These are phyloP conservation scores for Periparus ater DNA, from an alignment of 2,797 vertebrate species.

Conservation along the genomic window DNA sequence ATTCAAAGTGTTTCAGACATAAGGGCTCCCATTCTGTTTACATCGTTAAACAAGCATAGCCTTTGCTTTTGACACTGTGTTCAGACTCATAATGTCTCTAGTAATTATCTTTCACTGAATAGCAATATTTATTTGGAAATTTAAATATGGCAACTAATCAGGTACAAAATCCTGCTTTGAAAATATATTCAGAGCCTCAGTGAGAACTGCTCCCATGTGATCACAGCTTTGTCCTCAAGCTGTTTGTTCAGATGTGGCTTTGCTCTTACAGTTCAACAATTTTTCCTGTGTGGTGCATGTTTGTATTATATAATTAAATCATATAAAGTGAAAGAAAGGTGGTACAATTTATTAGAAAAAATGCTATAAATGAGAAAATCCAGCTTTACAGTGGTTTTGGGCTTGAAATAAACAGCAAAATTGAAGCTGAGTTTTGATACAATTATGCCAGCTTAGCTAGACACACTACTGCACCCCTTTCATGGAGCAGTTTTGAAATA, in stretches of 20 bases:
- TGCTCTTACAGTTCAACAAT: neutral
- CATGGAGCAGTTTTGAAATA: neutral
- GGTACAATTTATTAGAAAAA: neutral
- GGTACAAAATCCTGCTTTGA: constrained; percentile 4
- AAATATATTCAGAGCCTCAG: neutral
- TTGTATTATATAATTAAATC: neutral
- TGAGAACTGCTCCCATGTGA: neutral
- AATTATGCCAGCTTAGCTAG: neutral
- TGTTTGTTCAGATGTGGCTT: neutral
- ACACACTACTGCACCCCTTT: neutral
- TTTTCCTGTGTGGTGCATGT: neutral
- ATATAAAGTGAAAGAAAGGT: neutral
- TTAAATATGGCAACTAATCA: neutral
- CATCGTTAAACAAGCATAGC: neutral
- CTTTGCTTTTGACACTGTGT: constrained; percentile 24
- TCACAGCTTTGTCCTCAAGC: neutral
- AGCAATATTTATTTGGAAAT: constrained; percentile 48
- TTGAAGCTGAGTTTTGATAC: neutral
- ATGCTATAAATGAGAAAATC: neutral
- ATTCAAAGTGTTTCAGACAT: neutral
- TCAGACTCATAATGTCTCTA: neutral
- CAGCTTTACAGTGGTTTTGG: neutral
- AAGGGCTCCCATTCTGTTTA: neutral
- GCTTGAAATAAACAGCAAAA: neutral
- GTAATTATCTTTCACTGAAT: constrained; percentile 4